phyloP scores from a whole-genome alignment of 2,113 vertebrate species.

The Eulemur macaco region DNA sequence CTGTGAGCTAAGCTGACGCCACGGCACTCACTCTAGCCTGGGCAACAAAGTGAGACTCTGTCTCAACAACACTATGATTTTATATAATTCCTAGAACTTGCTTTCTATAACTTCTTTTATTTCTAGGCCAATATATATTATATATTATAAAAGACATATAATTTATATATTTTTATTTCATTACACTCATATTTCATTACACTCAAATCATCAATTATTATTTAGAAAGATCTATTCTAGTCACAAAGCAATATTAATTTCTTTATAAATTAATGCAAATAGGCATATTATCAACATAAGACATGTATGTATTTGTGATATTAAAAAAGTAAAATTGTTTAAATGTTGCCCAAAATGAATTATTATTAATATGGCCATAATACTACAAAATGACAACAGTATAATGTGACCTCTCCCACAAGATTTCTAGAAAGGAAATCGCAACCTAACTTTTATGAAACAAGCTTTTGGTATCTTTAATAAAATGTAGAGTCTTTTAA shows the following conservation, averaged over 20 bases:
- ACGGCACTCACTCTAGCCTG: no score
- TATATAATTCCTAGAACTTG: background rate
- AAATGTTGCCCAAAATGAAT: background rate
- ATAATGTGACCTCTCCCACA: background rate
- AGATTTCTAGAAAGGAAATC: background rate
- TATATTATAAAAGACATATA: background rate
- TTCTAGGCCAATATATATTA: background rate
- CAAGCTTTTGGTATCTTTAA: background rate
- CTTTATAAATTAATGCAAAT: background rate
- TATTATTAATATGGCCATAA: background rate
- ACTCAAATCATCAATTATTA: background rate
- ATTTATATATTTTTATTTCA: background rate
- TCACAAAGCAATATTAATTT: background rate
- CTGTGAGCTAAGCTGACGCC: no score
- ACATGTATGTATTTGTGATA: background rate
- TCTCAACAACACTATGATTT: background rate
- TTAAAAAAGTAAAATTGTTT: background rate
- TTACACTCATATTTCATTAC: background rate
- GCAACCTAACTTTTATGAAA: background rate
- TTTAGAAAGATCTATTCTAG: background rate
- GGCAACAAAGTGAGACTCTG: no score
- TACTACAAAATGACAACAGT: background rate
- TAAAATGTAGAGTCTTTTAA: background rate
- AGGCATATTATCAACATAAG: background rate
- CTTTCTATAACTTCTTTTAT: background rate